Evolutionary conservation across 92 coral and sea anemone species (phyloP).

Genomic region (Plumapathes pennacea): DNA sequence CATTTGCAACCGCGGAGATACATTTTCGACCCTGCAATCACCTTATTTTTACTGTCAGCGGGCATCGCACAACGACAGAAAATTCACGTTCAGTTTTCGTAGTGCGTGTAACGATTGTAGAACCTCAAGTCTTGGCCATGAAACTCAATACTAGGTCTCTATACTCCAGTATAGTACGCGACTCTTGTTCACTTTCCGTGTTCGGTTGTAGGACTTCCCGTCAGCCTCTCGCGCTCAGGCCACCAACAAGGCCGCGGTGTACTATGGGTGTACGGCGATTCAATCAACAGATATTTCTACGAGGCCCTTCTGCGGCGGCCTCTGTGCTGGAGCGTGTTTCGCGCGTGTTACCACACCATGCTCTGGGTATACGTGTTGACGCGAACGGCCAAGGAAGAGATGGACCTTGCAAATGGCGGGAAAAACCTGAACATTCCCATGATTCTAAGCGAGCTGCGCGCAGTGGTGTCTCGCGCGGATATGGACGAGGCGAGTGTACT

Average conservation of each 20-base stretch:
- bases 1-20: too few species aligned
- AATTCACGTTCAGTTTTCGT: too few species aligned
- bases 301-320: slow-evolving; percentile 60
- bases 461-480: slow-evolving; percentile 60
- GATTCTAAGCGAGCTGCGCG: slow-evolving; percentile 60
- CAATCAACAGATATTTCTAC: slow-evolving; percentile 77
- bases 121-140: too few species aligned
- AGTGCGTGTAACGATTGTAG: background rate
- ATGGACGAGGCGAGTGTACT: slow-evolving; percentile 86
- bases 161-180: too few species aligned
- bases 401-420: slow-evolving; percentile 65
- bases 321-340: slow-evolving; percentile 69
- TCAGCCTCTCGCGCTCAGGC: slow-evolving; percentile 38
- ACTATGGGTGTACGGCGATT: slow-evolving; percentile 82
- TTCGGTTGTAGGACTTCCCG: background rate
- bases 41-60: too few species aligned
- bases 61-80: too few species aligned
- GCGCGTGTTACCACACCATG: slow-evolving; percentile 86
- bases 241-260: slow-evolving; percentile 79
- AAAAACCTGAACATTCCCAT: slow-evolving; percentile 68
- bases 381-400: slow-evolving; percentile 70
- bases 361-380: slow-evolving; percentile 77
- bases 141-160: too few species aligned
- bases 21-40: too few species aligned
- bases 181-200: too few species aligned